phyloP scores from a whole-genome alignment of 1,140 invertebrate species.

The Plodia interpunctella region DNA sequence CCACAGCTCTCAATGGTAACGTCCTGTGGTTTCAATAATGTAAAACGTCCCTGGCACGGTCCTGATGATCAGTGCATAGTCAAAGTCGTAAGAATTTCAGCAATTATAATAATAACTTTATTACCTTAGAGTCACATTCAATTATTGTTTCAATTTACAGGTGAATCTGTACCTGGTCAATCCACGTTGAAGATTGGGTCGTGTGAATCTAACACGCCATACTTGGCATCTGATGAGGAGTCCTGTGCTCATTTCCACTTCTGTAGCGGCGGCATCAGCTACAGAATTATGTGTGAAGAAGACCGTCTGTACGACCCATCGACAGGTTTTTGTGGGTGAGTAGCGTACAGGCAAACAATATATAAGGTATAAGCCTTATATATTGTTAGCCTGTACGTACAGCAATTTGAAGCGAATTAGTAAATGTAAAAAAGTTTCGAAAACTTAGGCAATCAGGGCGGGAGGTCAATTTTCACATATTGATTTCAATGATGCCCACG shows the following conservation, averaged over 20 bases:
- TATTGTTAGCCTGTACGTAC: too few species aligned
- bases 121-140: not conserved
- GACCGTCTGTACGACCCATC: slow-evolving; percentile 76
- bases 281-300: slow-evolving; percentile 75
- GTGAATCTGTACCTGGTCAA: slow-evolving; percentile 52
- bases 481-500: too few species aligned
- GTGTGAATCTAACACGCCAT: slow-evolving; percentile 71
- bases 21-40: not conserved
- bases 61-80: too few species aligned
- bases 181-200: slow-evolving; percentile 63
- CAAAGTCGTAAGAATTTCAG: too few species aligned
- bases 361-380: too few species aligned
- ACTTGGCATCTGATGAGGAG: slow-evolving; percentile 79
- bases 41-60: too few species aligned
- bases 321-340: slow-evolving; percentile 74
- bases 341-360: not conserved
- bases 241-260: slow-evolving; percentile 83
- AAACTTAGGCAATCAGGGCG: too few species aligned
- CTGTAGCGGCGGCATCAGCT: slow-evolving; percentile 80
- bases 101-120: not conserved
- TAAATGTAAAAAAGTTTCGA: too few species aligned
- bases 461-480: too few species aligned
- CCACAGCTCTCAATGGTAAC: slow-evolving; percentile 77
- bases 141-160: slow-evolving; percentile 25
- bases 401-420: too few species aligned